A percentile compares a stretch with the other conserved stretches of the same genome.
These are phyloP conservation scores for Leucopternis melanops DNA, from an alignment of 2,113 vertebrate species.

Conservation along the genomic window DNA sequence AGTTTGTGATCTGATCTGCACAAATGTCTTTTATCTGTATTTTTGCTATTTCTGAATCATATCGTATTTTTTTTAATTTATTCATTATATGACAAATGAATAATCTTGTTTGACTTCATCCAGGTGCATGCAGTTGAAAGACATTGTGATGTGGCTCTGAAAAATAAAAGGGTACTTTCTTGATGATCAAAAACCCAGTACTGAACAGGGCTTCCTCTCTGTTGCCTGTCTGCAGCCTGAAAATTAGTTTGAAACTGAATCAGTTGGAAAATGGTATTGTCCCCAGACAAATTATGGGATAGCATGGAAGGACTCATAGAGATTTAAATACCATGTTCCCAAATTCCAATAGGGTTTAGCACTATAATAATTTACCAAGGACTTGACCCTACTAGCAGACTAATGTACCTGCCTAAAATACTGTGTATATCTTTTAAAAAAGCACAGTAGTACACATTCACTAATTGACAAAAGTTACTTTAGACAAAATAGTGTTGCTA, in stretches of 20 bases:
- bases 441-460: neutral
- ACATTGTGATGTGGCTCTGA: neutral
- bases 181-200: neutral
- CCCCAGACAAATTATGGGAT: neutral
- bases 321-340: neutral
- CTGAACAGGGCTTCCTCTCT: neutral
- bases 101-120: neutral
- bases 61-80: neutral
- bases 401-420: neutral
- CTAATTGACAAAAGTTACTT: neutral
- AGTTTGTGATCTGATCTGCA: neutral
- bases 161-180: neutral
- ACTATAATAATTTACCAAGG: neutral
- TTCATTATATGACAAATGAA: neutral
- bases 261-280: neutral
- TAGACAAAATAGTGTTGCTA: neutral
- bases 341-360: neutral
- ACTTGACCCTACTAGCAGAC: neutral
- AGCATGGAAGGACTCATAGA: neutral
- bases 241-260: neutral
- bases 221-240: neutral
- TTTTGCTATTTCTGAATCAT: neutral
- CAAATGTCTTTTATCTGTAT: neutral
- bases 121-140: neutral
- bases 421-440: neutral